Evolutionary conservation across 2,113 vertebrate genomes (phyloP).

Genomic region (Tauraco erythrolophus): DNA sequence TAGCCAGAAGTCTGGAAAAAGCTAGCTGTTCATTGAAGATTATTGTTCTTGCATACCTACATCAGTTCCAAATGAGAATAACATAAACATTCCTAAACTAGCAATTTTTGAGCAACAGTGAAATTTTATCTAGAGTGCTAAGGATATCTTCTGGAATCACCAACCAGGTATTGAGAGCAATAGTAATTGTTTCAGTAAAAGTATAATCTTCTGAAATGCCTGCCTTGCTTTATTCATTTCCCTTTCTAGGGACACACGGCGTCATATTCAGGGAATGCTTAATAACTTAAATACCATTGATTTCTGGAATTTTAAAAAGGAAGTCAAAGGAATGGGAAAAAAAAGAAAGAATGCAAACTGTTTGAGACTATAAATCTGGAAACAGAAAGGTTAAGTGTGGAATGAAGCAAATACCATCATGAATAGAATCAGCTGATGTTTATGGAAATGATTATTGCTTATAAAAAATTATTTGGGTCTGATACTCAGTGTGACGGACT

Average conservation of each 20-base stretch:
- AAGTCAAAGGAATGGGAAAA: neutral
- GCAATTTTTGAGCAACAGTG: neutral
- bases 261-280: neutral
- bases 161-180: neutral
- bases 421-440: neutral
- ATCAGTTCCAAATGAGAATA: neutral
- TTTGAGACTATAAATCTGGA: neutral
- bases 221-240: neutral
- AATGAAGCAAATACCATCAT: neutral
- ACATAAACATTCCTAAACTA: neutral
- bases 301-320: neutral
- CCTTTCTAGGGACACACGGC: neutral
- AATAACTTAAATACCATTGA: neutral
- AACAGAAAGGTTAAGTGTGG: neutral
- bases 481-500: neutral
- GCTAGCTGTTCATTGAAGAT: neutral
- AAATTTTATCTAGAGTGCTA: neutral
- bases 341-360: neutral
- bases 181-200: neutral
- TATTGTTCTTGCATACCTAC: neutral
- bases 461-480: neutral
- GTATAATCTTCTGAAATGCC: neutral
- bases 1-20: neutral
- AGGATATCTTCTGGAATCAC: neutral
- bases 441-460: neutral